Evolutionary conservation across 2,797 vertebrate genomes (phyloP), one percentile per base, ranked within the genome.

Genomic region (Centroberyx gerrardi): DNA sequence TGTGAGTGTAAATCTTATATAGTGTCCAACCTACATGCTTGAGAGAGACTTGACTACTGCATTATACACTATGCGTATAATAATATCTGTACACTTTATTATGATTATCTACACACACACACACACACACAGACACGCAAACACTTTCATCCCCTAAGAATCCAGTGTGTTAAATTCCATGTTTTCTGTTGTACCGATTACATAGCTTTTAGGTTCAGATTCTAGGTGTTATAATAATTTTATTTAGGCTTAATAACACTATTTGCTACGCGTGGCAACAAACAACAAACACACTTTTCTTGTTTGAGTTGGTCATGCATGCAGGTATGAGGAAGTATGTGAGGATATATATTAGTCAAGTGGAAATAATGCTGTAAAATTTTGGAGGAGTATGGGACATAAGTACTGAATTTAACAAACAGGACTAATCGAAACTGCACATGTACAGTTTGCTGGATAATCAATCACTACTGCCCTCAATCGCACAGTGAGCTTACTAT

Each of bases 391-490:
- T 33, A 58, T 17, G 29, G 49, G 15, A 49, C 18, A 44, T 59
- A 60, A 72, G 59, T 13, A 17, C 52, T 73, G 80, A 80, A 72
- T 82, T 70, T 78, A 74, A 61, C 71, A 70, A 66, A 80, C 38
- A 51, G 78, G 56, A 72, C 80, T 74, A 81, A 88, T 87, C 76
- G 78, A 91, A 87, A 73, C 56, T 52, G 82, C 69, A 59, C 86
- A 86, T 74, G 70, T 81, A 84, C 73, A 80, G 75, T 75, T 82
- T 80, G 65, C 42, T 36, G 27, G 67, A 18, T 68, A 85, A 90
- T 94, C 91, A 85, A 93, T 92, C 78, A 54, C 48, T 17, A 28
- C 64, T 33, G 56, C 48, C 80, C 89, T 88, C 80, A 60, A 51
- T 88, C 75, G 72, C 86, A 82, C 69, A 72, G 48, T 81, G 67